These are phyloP conservation scores for Beris morrisii DNA, from an alignment of 2,888 invertebrate species.

Conservation along the genomic window DNA sequence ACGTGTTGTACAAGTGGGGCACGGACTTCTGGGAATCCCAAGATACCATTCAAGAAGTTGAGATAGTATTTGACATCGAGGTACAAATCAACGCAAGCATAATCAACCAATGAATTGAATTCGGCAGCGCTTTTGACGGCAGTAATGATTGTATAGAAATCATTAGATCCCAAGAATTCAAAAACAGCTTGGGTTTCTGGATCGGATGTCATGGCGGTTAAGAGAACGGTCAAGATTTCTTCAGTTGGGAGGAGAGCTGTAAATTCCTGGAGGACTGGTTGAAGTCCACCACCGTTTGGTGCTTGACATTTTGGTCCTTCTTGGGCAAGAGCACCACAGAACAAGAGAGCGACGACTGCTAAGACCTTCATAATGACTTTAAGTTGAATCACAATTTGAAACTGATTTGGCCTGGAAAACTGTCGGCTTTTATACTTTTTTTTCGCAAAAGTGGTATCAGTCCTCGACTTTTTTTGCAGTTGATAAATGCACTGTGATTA, in stretches of 20 bases:
- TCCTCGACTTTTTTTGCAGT: too few relatives aligned
- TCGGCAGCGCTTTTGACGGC: constrained; percentile 10
- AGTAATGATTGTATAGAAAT: constrained; percentile 29
- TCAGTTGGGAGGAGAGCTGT: constrained; percentile 24
- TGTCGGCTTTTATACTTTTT: too few relatives aligned
- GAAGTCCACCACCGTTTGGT: constrained; percentile 33
- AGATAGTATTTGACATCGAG: constrained; percentile 35
- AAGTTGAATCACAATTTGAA: constrained; percentile 11
- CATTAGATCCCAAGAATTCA: constrained; percentile 31
- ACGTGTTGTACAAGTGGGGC: too few relatives aligned
- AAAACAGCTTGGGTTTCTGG: constrained; percentile 35
- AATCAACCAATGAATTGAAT: constrained; percentile 22
- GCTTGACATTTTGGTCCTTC: constrained; percentile 32
- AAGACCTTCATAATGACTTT: constrained; percentile 12
- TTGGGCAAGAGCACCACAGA: constrained; percentile 21
- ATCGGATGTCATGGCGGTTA: constrained; percentile 32
- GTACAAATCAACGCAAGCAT: constrained; percentile 32
- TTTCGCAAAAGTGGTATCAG: too few relatives aligned
- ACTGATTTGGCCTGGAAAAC: constrained; percentile 5
- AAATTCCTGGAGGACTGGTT: constrained; percentile 29
- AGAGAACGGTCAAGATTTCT: constrained; percentile 18
- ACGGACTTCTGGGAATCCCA: constrained; percentile 31
- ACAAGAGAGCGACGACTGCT: constrained; percentile 19
- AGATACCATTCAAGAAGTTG: constrained; percentile 27
- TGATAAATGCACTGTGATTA: too few relatives aligned